A percentile compares a stretch with the other conserved stretches of the same genome.
Evolutionary conservation across 2,888 invertebrate genomes (phyloP).

Genomic region (Tiphia femorata): DNA sequence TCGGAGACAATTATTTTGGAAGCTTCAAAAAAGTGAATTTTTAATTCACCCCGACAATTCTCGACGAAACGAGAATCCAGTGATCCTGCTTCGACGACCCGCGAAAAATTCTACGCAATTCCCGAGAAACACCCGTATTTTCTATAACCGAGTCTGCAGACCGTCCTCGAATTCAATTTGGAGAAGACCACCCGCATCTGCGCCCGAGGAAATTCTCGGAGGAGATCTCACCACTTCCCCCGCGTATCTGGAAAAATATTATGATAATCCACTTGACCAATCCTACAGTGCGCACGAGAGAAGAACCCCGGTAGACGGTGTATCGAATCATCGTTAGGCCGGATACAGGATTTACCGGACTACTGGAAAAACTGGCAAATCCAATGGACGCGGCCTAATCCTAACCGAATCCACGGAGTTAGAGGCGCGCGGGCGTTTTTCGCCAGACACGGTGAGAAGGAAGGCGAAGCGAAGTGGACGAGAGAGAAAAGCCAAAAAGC

Average conservation of each 20-base stretch:
- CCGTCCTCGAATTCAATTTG: too few relatives aligned
- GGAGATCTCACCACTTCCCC: constrained; percentile 6
- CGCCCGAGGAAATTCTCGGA: constrained; percentile 38
- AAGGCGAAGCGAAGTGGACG: constrained; percentile 3
- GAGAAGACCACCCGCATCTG: too few relatives aligned
- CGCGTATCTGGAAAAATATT: constrained; percentile 64
- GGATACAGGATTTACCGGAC: constrained; percentile 62
- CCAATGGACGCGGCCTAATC: constrained; percentile 57
- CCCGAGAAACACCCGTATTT: too few relatives aligned
- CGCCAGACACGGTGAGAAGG: constrained; percentile 25
- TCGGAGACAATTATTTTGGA: too few relatives aligned
- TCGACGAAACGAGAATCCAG: too few relatives aligned
- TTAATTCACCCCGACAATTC: too few relatives aligned
- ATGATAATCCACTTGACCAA: constrained; percentile 66
- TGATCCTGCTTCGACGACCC: too few relatives aligned
- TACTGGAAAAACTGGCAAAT: constrained; percentile 53
- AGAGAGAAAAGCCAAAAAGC: constrained; percentile 28
- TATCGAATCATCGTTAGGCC: constrained; percentile 68
- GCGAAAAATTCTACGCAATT: too few relatives aligned
- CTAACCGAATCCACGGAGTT: constrained; percentile 50
- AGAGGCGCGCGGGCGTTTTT: not conserved
- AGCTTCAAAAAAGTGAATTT: too few relatives aligned
- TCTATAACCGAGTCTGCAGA: too few relatives aligned
- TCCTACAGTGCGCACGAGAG: constrained; percentile 36
- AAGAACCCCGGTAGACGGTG: constrained; percentile 32